Base-by-base conservation (phyloP, 2,797 vertebrate genomes). In the Gila robusta region DNA sequence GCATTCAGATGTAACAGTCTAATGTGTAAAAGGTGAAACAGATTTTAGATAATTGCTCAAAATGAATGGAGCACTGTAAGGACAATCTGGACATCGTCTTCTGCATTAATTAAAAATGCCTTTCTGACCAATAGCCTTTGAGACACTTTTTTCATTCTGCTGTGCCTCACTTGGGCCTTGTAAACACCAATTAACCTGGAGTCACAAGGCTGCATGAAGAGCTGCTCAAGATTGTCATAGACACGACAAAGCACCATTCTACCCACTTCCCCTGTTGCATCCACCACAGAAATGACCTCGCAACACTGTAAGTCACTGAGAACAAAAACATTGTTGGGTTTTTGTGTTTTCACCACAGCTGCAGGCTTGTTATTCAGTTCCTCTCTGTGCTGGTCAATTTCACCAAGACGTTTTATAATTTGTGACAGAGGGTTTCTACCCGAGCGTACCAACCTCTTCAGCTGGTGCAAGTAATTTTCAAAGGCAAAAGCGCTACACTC, bases 41-140 rank as follows among this genome's bases (percentile, higher is more conserved):
- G 16, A 35, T 69, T 69, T 69, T 49, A 35, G 16, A 17, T 69
- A 17, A 35, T 6, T 35, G 66, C 26, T 69, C 66, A 69, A 69
- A 69, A 32, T 35, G 32, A 69, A 69, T 69, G 66, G 16, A 69
- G 66, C 66, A 69, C 66, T 69, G 66, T 69, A 69, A 69, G 66
- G 66, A 69, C 66, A 69, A 69, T 69, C 66, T 69, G 32, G 28
- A 69, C 66, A 69, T 17, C 64, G 16, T 35, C 28, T 35, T 69
- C 66, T 69, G 66, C 66, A 69, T 35, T 32, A 32, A 37, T 35
- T 69, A 69, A 69, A 69, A 69, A 35, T 17, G 66, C 64, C 64
- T 17, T 16, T 67, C 64, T 67, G 64, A 67, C 14, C 64, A 67
- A 14, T 67, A 67, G 23, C 59, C 59, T 64, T 26, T 64, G 59